A percentile compares a stretch with the other conserved stretches of the same genome.
These are phyloP conservation scores for Dasysyrphus tricinctus DNA, from an alignment of 2,888 invertebrate species.

Conservation along the genomic window DNA sequence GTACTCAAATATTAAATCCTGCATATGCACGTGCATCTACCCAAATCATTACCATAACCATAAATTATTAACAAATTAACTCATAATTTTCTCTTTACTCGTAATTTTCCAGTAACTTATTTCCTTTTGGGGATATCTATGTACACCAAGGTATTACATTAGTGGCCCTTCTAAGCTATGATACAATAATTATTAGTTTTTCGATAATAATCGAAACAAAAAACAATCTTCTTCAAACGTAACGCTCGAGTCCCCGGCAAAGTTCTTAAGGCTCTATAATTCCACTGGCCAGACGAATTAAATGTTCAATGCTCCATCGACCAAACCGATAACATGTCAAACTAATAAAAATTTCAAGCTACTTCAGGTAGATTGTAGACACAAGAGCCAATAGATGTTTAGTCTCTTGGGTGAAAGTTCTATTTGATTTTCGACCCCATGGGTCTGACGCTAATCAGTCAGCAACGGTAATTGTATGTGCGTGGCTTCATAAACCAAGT, in stretches of 20 bases:
- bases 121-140: too few species aligned
- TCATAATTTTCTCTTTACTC: too few species aligned
- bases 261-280: background rate
- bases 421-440: conserved; percentile 60
- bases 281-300: conserved; percentile 16
- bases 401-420: conserved; percentile 44
- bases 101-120: too few species aligned
- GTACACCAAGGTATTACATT: too few species aligned
- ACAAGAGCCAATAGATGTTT: background rate
- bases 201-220: too few species aligned
- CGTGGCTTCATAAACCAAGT: conserved; percentile 39
- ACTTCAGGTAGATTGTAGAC: background rate
- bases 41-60: too few species aligned
- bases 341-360: conserved; percentile 45
- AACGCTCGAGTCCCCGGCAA: conserved; percentile 24
- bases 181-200: too few species aligned
- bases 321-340: conserved; percentile 50
- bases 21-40: too few species aligned
- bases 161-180: too few species aligned
- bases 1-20: too few species aligned
- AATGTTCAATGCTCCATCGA: conserved; percentile 35
- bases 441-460: conserved; percentile 53
- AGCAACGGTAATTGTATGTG: conserved; percentile 56
- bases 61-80: too few species aligned
- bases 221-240: conserved; percentile 22